These are phyloP conservation scores for Halcyon leucocephala DNA, from an alignment of 2,797 vertebrate species.

Conservation along the genomic window DNA sequence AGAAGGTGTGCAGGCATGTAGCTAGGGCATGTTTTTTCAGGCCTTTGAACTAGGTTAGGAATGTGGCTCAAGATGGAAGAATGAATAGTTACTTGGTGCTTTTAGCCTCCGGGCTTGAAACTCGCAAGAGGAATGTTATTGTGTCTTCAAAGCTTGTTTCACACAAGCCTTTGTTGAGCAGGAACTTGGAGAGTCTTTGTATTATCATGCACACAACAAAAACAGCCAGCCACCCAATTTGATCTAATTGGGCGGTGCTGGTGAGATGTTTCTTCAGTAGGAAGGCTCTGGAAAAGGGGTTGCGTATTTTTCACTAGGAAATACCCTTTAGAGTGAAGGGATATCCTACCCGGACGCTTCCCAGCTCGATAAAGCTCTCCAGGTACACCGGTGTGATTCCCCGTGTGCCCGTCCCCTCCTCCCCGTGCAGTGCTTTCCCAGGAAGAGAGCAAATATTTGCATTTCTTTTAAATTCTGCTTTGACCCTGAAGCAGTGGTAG, in stretches of 20 bases:
- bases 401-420: not conserved
- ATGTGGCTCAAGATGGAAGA: conserved; percentile 81
- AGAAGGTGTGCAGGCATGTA: conserved; percentile 76
- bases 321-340: not conserved
- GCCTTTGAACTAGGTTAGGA: conserved; percentile 84
- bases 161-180: conserved; percentile 73
- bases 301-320: conserved; percentile 34
- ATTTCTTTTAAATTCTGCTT: conserved; percentile 2
- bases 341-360: not conserved
- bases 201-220: conserved; percentile 68
- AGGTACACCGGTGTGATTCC: not conserved
- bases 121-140: conserved; percentile 81
- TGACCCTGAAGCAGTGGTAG: not conserved
- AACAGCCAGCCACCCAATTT: conserved; percentile 66
- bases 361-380: not conserved
- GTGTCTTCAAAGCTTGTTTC: conserved; percentile 83
- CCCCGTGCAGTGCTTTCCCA: not conserved
- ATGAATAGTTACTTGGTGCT: conserved; percentile 79
- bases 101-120: conserved; percentile 81
- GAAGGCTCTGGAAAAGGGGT: conserved; percentile 38
- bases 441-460: conserved; percentile 34
- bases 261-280: conserved; percentile 17
- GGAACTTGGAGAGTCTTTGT: conserved; percentile 72
- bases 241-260: conserved; percentile 67
- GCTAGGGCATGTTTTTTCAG: conserved; percentile 75